phyloP scores from a whole-genome alignment of 2,113 vertebrate genomes.

The Limanda limanda region DNA sequence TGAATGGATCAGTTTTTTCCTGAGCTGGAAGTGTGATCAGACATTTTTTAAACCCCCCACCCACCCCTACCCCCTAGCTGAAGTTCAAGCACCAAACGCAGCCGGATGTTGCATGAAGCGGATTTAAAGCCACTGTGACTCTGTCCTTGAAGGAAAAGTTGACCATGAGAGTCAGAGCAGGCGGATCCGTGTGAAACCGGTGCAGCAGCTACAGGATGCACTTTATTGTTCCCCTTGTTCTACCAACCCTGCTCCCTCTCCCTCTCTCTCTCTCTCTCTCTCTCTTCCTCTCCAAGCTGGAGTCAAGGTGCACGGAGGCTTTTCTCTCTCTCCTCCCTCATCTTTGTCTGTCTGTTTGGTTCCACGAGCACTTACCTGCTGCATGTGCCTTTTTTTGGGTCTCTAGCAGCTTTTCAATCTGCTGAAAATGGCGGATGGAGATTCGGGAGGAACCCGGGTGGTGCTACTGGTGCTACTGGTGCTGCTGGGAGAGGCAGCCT shows the following conservation, averaged over 20 bases:
- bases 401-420: slow-evolving; percentile 76
- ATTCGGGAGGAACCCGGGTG: slow-evolving; percentile 61
- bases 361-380: slow-evolving; percentile 75
- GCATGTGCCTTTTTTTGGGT: slow-evolving; percentile 65
- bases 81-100: slow-evolving; percentile 60
- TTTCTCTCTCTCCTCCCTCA: slow-evolving; percentile 39
- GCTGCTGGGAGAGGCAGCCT: slow-evolving; percentile 66
- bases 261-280: slow-evolving; percentile 31
- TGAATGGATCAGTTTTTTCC: no score
- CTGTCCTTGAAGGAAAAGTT: slow-evolving; percentile 46
- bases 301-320: slow-evolving; percentile 20
- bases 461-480: slow-evolving; percentile 32
- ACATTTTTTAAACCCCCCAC: slow-evolving; percentile 47
- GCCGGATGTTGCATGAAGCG: slow-evolving; percentile 20
- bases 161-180: slow-evolving; percentile 2
- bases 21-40: slow-evolving; percentile 7
- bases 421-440: slow-evolving; percentile 84
- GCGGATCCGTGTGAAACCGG: not conserved
- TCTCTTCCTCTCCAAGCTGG: slow-evolving; percentile 7
- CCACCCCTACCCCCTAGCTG: slow-evolving; percentile 25
- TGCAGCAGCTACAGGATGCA: slow-evolving; percentile 44
- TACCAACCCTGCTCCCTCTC: not conserved
- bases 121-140: slow-evolving; percentile 26
- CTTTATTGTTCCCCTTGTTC: slow-evolving; percentile 1
- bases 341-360: slow-evolving; percentile 28